Evolutionary conservation across 2,888 invertebrate species (phyloP).

Genomic region (Isoperla grammatica): DNA sequence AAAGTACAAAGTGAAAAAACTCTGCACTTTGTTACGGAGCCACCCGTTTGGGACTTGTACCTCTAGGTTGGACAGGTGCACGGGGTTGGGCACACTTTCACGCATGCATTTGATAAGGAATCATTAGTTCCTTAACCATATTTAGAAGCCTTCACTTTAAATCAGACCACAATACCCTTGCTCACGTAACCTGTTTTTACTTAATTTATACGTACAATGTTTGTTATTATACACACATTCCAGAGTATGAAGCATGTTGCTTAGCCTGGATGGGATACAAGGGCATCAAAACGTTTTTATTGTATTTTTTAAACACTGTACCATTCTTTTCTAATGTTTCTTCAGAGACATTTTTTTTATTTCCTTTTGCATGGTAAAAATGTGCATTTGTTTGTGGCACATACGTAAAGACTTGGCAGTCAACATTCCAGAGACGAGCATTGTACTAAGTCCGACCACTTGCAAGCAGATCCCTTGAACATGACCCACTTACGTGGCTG

Average conservation of each 20-base stretch:
- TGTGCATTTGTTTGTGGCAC: slow-evolving; percentile 6
- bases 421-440: slow-evolving; percentile 23
- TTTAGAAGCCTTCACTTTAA: slow-evolving; percentile 9
- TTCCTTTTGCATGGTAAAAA: slow-evolving; percentile 7
- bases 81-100: slow-evolving; percentile 7
- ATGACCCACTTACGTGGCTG: neutral
- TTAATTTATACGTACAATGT: slow-evolving; percentile 26
- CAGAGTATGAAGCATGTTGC: slow-evolving; percentile 37
- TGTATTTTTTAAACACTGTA: slow-evolving; percentile 11
- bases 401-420: neutral
- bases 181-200: slow-evolving; percentile 26
- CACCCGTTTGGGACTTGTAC: slow-evolving; percentile 27
- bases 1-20: slow-evolving; percentile 32
- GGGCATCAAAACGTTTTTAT: slow-evolving; percentile 43
- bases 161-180: slow-evolving; percentile 32
- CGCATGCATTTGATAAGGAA: too few relatives aligned
- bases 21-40: slow-evolving; percentile 30
- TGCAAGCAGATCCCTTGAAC: too few relatives aligned
- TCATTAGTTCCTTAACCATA: too few relatives aligned
- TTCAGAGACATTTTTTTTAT: slow-evolving; percentile 23
- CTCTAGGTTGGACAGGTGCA: too few relatives aligned
- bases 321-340: slow-evolving; percentile 18
- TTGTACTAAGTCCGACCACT: neutral
- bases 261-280: slow-evolving; percentile 46
- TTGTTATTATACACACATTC: slow-evolving; percentile 41